Conservation (phyloP, 2,888 invertebrate genomes). For the Cremastinae sp. region DNA sequence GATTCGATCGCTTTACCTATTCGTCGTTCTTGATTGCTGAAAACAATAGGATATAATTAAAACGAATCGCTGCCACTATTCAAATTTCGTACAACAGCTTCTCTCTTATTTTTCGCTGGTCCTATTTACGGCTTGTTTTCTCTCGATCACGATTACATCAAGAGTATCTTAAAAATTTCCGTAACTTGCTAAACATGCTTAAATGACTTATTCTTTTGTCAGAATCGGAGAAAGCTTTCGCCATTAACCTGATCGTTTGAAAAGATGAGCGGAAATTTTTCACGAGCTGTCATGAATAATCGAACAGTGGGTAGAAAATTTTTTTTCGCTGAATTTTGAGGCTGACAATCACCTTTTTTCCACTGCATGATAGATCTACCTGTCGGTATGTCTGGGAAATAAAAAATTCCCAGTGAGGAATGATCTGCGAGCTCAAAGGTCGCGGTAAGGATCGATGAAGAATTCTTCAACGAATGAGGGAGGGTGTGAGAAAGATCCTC, state of each 20-base stretch:
- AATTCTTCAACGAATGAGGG: conserved; percentile 13
- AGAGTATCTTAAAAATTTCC: no score
- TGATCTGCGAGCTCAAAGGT: background rate
- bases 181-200: no score
- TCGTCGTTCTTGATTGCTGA: conserved; percentile 49
- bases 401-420: conserved; percentile 21
- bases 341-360: conserved; percentile 24
- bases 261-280: no score
- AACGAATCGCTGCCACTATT: conserved; percentile 44
- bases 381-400: background rate
- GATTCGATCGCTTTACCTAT: conserved; percentile 55
- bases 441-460: conserved; percentile 47
- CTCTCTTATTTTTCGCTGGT: no score
- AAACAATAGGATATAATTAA: conserved; percentile 64
- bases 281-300: no score
- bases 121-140: background rate
- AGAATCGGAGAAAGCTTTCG: no score
- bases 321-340: background rate
- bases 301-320: no score
- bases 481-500: background rate
- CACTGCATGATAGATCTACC: conserved; percentile 20
- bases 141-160: background rate
- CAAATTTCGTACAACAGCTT: conserved; percentile 12
- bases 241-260: background rate
- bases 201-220: no score